Evolutionary conservation across 2,113 vertebrate genomes (phyloP).

Genomic region (Azemiops feae): DNA sequence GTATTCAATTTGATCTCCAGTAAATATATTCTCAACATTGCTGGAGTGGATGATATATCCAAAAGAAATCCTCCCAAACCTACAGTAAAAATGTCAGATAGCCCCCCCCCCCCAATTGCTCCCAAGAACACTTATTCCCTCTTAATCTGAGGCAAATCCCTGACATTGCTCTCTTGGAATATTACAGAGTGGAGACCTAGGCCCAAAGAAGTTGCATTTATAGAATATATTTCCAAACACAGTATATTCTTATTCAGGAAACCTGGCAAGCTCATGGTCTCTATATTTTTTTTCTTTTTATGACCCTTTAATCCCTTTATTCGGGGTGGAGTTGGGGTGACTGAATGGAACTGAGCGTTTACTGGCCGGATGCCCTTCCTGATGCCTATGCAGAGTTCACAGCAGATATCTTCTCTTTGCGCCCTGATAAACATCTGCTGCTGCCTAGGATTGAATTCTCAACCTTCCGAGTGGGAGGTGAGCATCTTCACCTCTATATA

Average conservation of each 20-base stretch:
- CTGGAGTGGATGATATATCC: not conserved
- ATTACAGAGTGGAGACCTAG: not conserved
- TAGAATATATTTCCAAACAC: not conserved
- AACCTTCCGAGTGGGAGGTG: too few relatives aligned
- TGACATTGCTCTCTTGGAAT: not conserved
- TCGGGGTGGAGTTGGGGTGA: too few relatives aligned
- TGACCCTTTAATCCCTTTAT: too few relatives aligned
- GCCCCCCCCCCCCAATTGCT: not conserved
- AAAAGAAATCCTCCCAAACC: not conserved
- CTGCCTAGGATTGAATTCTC: too few relatives aligned
- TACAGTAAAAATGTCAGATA: not conserved
- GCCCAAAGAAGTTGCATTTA: not conserved
- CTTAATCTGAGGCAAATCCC: not conserved
- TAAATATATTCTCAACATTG: not conserved
- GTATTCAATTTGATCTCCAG: not conserved
- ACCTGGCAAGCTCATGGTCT: not conserved
- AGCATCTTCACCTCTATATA: not conserved
- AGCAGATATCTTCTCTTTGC: too few relatives aligned
- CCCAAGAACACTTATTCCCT: not conserved
- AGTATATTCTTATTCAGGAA: not conserved
- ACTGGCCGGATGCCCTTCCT: too few relatives aligned
- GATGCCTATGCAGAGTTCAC: too few relatives aligned
- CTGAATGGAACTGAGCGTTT: too few relatives aligned
- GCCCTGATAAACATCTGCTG: too few relatives aligned
- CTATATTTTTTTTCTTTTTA: not conserved